Percentiles rank a stretch among this genome's conserved stretches.
Evolutionary conservation across 2,797 vertebrate species (phyloP).

Genomic region (Octomys mimax): DNA sequence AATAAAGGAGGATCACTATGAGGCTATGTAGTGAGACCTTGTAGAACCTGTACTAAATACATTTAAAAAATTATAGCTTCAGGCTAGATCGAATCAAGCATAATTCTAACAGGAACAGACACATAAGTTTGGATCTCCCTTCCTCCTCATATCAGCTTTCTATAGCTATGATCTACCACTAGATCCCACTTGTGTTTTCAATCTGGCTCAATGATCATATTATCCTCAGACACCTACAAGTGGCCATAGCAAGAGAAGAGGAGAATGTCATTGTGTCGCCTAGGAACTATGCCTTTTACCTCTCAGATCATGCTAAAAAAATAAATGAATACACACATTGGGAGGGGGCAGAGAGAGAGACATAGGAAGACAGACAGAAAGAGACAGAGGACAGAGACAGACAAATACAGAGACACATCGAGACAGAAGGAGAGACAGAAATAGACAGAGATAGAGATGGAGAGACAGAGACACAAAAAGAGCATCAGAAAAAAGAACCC

Average conservation of each 20-base stretch:
- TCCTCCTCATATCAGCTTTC: neutral
- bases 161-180: neutral
- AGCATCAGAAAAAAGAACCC: neutral
- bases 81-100: neutral
- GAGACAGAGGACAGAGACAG: neutral
- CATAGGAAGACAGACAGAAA: rapidly evolving
- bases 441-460: neutral
- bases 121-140: neutral
- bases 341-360: rapidly evolving
- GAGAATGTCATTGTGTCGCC: neutral
- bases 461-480: neutral
- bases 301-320: neutral
- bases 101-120: neutral
- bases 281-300: neutral
- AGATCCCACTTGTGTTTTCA: slow-evolving; percentile 24
- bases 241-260: neutral
- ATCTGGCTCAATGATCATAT: neutral
- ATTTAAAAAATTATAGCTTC: neutral
- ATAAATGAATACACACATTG: neutral
- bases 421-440: neutral
- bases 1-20: too few relatives aligned
- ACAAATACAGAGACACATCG: too few relatives aligned
- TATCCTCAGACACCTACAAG: slow-evolving; percentile 15
- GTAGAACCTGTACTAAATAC: too few relatives aligned
- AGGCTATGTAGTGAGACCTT: too few relatives aligned